Evolutionary conservation across 2,888 invertebrate genomes (phyloP).

Genomic region (Dolichomitus sp.): DNA sequence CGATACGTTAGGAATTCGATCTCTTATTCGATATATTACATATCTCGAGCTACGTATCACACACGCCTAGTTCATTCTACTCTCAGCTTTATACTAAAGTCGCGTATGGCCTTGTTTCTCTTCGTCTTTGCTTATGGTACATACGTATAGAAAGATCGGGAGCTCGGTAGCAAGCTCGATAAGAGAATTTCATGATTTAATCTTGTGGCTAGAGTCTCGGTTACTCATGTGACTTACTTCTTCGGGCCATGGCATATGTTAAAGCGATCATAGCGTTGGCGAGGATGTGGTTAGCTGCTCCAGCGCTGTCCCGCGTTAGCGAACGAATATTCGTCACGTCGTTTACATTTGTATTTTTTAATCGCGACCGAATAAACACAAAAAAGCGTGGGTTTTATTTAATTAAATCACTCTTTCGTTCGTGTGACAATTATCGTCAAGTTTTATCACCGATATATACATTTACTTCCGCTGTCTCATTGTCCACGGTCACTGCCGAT

Average conservation of each 20-base stretch:
- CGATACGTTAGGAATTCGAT: conserved; percentile 33
- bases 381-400: neutral
- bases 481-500: conserved; percentile 45
- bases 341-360: conserved; percentile 28
- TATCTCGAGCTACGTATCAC: conserved; percentile 12
- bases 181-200: conserved; percentile 63
- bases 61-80: conserved; percentile 7
- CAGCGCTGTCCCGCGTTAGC: conserved; percentile 6
- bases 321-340: conserved; percentile 55
- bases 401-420: neutral
- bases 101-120: conserved; percentile 21
- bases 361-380: conserved; percentile 26
- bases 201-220: conserved; percentile 59
- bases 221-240: conserved; percentile 37
- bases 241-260: conserved; percentile 11
- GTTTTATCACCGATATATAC: conserved; percentile 51
- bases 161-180: conserved; percentile 40
- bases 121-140: conserved; percentile 13
- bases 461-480: conserved; percentile 14
- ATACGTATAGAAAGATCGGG: conserved; percentile 36
- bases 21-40: conserved; percentile 27
- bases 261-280: conserved; percentile 24
- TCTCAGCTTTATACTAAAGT: conserved; percentile 7
- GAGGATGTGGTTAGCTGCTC: conserved; percentile 51
- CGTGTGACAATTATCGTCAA: conserved; percentile 16